Evolutionary conservation across 2,113 vertebrate genomes (phyloP).

Genomic region (Cinclus cinclus): DNA sequence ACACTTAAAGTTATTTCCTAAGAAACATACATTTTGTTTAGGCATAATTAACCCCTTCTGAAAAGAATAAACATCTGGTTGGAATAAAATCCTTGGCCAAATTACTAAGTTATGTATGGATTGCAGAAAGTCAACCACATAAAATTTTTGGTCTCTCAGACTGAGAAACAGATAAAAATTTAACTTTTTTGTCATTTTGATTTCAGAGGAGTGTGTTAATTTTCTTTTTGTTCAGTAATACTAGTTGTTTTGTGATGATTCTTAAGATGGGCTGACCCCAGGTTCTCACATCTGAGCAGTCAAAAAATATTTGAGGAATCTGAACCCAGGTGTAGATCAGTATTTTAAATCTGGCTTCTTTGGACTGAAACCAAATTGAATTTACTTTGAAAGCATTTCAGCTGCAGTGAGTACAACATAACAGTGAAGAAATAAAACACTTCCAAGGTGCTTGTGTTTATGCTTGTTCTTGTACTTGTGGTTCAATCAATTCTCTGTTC

Average conservation of each 20-base stretch:
- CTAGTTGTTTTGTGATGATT: background rate
- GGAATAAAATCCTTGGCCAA: background rate
- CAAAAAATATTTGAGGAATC: background rate
- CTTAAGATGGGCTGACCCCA: background rate
- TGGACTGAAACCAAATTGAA: background rate
- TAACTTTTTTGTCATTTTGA: background rate
- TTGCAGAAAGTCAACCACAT: background rate
- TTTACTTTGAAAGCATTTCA: background rate
- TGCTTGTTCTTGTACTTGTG: background rate
- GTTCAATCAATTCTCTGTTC: background rate
- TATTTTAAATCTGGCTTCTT: background rate
- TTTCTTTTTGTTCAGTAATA: background rate
- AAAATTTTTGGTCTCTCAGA: background rate
- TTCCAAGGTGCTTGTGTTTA: background rate
- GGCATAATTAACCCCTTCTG: background rate
- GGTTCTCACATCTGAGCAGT: background rate
- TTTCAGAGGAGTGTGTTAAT: background rate
- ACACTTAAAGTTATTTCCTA: constrained; percentile 35
- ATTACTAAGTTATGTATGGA: background rate
- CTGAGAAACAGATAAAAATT: background rate
- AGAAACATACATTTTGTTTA: constrained; percentile 25
- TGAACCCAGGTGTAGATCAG: background rate
- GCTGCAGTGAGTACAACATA: background rate
- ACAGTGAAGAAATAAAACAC: background rate
- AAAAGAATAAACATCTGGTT: background rate